Percentiles rank a stretch among this genome's conserved stretches.
Evolutionary conservation across 2,797 vertebrate genomes (phyloP).

Genomic region (Hemitrygon akajei): DNA sequence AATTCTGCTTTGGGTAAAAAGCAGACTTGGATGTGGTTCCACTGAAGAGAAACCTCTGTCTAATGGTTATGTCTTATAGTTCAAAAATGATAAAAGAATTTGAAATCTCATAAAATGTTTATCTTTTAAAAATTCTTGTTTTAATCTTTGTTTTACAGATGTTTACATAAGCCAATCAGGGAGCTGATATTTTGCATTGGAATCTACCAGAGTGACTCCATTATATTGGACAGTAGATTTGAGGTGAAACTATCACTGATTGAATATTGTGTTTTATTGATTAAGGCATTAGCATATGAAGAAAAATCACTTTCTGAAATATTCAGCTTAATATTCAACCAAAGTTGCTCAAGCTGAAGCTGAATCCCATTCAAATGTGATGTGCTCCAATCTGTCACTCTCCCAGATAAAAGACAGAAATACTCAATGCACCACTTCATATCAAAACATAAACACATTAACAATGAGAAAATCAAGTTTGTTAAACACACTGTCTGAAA

Average conservation of each 20-base stretch:
- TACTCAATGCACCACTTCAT: not conserved
- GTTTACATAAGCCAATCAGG: not conserved
- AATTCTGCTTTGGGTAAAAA: not conserved
- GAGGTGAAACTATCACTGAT: not conserved
- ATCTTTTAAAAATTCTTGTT: not conserved
- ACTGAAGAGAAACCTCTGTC: not conserved
- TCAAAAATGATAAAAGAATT: not conserved
- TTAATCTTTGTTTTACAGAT: not conserved
- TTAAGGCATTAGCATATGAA: not conserved
- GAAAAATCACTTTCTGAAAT: not conserved
- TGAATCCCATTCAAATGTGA: not conserved
- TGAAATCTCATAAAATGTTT: not conserved
- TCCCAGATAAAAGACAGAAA: not conserved
- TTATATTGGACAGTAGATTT: not conserved
- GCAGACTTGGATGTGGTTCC: not conserved
- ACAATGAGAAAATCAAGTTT: not conserved
- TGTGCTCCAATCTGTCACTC: not conserved
- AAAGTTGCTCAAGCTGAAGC: not conserved
- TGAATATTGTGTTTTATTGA: no score
- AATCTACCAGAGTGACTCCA: not conserved
- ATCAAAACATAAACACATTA: not conserved
- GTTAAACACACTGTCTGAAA: not conserved
- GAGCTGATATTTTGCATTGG: not conserved
- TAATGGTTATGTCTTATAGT: not conserved
- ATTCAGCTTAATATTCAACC: not conserved